Base-by-base conservation (phyloP, 2,888 invertebrate species). In the Trissoscelio sp. region DNA sequence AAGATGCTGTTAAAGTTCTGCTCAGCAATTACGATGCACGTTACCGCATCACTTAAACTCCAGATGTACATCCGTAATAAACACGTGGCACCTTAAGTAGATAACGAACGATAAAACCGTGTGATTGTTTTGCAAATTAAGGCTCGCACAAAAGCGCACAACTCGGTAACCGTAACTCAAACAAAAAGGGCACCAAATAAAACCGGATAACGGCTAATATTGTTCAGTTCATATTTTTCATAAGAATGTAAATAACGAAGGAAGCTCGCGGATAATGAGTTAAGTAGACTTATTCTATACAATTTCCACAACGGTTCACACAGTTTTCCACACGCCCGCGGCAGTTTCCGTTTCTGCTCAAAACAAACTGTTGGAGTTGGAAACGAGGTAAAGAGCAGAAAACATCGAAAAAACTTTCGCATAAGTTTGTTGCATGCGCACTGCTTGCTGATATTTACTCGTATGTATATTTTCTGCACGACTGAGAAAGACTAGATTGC, bases 341-440 rank as follows among this genome's bases (percentile, higher is more conserved):
- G 72, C 70, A 58, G 42, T 72, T 77, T 77, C 77, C 66, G 72
- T 58, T 72, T 72, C 44, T 72, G 72, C 60, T 77, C 24, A 67
- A 70, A 81, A 70, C 75, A 80, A 80, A 81, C 78, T 57, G 81
- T 64, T 64, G 64, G 64, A 81, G 78, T 69, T 64, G 60, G 46
- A 69, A 69, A 70, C 66, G 70, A 74, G 78, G 72, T 73, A 77
- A 77, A 73, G 69, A 78, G 67, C 67, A 73, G 62, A 81, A 79
- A 82, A 72, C 57, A 60, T 53, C 34, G 69, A 70, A 79, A 75
- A 75, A 75, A 81, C 70, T 72, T 79, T 66, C 44, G 42, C 70
- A 66, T 66, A 82, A 82, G 66, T 79, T 82, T 62, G 51, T 67
- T 75, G 70, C 66, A 48, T 72, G 72, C 37, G 58, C 75, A 58